Conservation (phyloP, 2,888 invertebrate genomes). For the Ectemnius continuus region DNA sequence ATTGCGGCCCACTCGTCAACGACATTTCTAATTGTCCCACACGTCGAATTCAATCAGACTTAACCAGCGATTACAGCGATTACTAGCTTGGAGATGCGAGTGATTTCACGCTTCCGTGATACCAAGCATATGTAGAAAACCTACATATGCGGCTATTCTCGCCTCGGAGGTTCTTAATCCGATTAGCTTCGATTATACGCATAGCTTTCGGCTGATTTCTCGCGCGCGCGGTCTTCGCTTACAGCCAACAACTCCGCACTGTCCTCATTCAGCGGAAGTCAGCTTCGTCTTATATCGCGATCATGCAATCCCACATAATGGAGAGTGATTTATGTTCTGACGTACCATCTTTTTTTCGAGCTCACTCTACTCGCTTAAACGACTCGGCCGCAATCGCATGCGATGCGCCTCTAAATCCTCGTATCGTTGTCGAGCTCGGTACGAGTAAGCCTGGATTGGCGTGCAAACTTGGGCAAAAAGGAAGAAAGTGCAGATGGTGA, state of each 20-base stretch:
- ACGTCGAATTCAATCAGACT: not conserved
- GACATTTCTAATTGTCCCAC: not conserved
- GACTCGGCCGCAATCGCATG: conserved; percentile 44
- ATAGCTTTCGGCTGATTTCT: conserved; percentile 1
- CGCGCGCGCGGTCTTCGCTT: not conserved
- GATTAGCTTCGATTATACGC: conserved; percentile 3
- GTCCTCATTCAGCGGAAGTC: not conserved
- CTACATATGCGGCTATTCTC: not conserved
- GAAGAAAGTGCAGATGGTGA: conserved; percentile 25
- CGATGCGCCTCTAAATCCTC: conserved; percentile 52
- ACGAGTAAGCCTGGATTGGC: conserved; percentile 38
- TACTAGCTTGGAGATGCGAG: not conserved
- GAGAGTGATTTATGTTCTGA: conserved; percentile 40
- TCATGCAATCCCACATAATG: conserved; percentile 27
- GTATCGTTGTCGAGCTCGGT: conserved; percentile 23
- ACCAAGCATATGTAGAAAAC: not conserved
- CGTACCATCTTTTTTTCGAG: conserved; percentile 24
- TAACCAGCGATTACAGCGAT: not conserved
- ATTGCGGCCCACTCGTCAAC: not conserved
- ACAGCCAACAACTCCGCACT: not conserved
- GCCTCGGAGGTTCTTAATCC: conserved; percentile 2
- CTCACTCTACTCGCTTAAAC: conserved; percentile 37
- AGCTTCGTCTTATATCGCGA: conserved; percentile 9
- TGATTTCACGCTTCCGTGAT: not conserved
- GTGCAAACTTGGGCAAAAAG: conserved; percentile 33